Base-by-base conservation (phyloP, 2,888 invertebrate genomes). In the Platerodrilus igneus region DNA sequence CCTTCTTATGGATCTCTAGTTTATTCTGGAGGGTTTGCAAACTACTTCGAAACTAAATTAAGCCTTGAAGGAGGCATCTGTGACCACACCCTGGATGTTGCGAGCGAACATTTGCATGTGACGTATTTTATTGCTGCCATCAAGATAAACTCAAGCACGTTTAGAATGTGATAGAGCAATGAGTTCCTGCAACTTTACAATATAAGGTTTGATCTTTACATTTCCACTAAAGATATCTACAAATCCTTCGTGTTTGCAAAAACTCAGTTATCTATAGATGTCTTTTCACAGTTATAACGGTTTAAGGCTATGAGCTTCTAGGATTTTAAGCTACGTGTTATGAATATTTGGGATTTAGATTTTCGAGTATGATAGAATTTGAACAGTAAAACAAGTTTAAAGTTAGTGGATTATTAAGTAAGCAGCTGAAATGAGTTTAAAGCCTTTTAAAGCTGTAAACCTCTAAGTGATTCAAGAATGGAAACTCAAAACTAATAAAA, bases 111-210 rank as follows among this genome's bases (percentile, higher is more conserved):
- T 67, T 69, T 69, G 69, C 68, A 67, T 66, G 68, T 69, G 69
- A 69, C 69, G 68, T 68, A 66, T 67, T 69, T 68, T 69, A 69
- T 68, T 68, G 66, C 67, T 61, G 58, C 58, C 61, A 63, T 63
- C 59, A 54, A 57, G 58, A 59, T 58, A 59, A 58, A 58, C 56
- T 56, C 57, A 49, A 48, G 53, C 52, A 51, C 55, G 53, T 52
- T 56, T 53, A 51, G 53, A 53, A 52, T 53, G 56, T 53, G 53
- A 54, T 51, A 49, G 49, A 48, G 49, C 55, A 53, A 51, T 53
- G 52, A 52, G 52, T 53, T 50, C 48, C 50, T 48, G 48, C 45
- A 38, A 43, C 50, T 53, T 54, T 52, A 54, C 56, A 54, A 53
- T 53, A 50, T 53, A 52, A 47, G 38, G 41, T 38, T 43, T 49